Base-by-base conservation (phyloP, 2,888 invertebrate genomes). In the Drosophila atripex region DNA sequence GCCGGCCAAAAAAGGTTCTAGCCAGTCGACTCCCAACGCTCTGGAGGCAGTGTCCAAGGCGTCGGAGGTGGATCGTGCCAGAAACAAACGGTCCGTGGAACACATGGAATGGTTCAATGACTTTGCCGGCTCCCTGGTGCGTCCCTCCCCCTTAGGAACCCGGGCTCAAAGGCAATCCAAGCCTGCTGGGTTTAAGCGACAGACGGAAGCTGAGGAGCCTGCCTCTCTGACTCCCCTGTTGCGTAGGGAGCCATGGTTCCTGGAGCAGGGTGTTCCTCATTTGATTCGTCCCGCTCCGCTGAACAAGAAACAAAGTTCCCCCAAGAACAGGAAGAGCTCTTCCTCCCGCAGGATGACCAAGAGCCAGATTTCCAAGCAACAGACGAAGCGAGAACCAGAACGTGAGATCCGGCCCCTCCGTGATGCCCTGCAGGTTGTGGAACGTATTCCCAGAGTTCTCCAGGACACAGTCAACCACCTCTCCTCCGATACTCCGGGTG, bases 31-130 rank as follows among this genome's bases (percentile, higher is more conserved):
- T 0, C 41, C 61, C 6, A 87, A 84, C 52, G 76, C 74, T 1
- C 45, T 78, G 14, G 72, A 74, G 12, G 57, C 71, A 7, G 38
- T 52, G 46, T 30, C 56, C 9, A 75, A 75, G 30, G 60, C 64
- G 16, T 60, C 61, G 0, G 70, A 73, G 2, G 21, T 39, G 30
- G 58, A 28, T 9, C 8, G 43, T 5, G 39, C 50, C 18, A 86
- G 89, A 8, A 77, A 70, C 16, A 90, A 89, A 43, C 83, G 90
- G 14, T 82, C 89, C 2, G 76, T 80, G 2, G 85, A 86, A 2
- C 84, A 89, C 25, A 51, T 89, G 50, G 88, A 90, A 8, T 90
- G 91, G 91, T 91, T 90, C 49, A 89, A 76, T 51, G 91, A 90
- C 50, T 79, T 90, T 5, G 75, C 88, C 35, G 79, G 77, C 45